phyloP scores from a whole-genome alignment of 2,888 invertebrate species.

The Chalcis sispes region DNA sequence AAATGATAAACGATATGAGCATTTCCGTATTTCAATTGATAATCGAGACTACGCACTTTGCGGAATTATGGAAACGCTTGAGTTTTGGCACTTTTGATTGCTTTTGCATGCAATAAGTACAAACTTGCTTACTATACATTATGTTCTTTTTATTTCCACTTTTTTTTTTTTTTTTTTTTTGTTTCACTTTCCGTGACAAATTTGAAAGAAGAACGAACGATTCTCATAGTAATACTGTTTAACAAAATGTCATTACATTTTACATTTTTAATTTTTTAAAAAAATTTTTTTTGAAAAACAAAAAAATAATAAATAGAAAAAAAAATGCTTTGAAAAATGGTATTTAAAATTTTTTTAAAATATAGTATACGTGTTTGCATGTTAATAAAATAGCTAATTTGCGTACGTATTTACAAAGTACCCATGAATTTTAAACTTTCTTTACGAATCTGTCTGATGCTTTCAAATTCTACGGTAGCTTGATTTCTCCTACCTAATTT shows the following conservation, averaged over 20 bases:
- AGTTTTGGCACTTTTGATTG: slow-evolving; percentile 22
- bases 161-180: not conserved
- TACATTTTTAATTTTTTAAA: not conserved
- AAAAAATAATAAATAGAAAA: not conserved
- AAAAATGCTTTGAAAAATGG: too few relatives aligned
- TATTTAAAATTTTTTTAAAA: too few relatives aligned
- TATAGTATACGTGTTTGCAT: not conserved
- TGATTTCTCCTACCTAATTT: not conserved
- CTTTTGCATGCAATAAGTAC: slow-evolving; percentile 37
- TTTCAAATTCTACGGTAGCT: not conserved
- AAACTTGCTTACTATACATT: slow-evolving; percentile 23
- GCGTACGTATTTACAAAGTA: too few relatives aligned
- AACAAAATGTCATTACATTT: not conserved
- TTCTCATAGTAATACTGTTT: not conserved
- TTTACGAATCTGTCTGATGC: not conserved
- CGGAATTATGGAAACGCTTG: slow-evolving; percentile 35
- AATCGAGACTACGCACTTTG: slow-evolving; percentile 1
- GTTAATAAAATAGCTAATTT: not conserved
- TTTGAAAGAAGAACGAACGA: slow-evolving; percentile 31
- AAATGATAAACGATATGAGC: too few relatives aligned
- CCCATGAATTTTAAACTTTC: too few relatives aligned
- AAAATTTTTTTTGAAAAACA: not conserved
- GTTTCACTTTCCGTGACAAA: not conserved
- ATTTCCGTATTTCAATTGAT: slow-evolving; percentile 12
- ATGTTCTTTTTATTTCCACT: slow-evolving; percentile 9